phyloP scores from a whole-genome alignment of 2,797 vertebrate species.

The Anas bahamensis region DNA sequence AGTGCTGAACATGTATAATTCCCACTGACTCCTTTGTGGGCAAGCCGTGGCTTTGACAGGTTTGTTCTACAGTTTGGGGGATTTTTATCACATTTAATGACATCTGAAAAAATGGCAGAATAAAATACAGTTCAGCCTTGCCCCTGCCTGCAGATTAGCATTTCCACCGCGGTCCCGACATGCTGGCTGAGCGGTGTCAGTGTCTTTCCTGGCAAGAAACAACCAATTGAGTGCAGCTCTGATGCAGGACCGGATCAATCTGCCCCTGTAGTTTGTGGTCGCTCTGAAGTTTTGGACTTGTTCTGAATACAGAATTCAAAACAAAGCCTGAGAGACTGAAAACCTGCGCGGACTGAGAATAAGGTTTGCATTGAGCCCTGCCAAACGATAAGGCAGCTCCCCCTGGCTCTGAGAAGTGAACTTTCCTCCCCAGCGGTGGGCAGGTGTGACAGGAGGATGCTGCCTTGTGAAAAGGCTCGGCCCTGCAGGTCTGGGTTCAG shows the following conservation, averaged over 20 bases:
- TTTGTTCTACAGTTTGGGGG: neutral
- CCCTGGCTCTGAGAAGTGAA: neutral
- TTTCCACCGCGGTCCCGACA: neutral
- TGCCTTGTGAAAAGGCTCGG: neutral
- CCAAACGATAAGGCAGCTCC: conserved; percentile 8
- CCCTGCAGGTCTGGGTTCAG: neutral
- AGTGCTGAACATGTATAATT: neutral
- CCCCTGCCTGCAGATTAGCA: neutral
- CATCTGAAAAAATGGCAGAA: neutral
- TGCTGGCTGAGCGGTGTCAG: neutral
- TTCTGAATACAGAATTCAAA: conserved; percentile 31
- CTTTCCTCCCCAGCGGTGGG: neutral
- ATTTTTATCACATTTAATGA: neutral
- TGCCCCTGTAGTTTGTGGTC: neutral
- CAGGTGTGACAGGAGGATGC: neutral
- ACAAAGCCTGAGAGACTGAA: neutral
- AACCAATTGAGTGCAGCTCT: neutral
- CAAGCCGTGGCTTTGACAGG: neutral
- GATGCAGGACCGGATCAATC: conserved; percentile 22
- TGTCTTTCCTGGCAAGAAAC: neutral
- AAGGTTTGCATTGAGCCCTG: neutral
- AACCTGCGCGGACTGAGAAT: neutral
- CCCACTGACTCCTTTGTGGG: neutral
- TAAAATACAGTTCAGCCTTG: neutral
- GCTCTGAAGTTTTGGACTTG: conserved; percentile 35